Evolutionary conservation across 1,140 invertebrate species (phyloP).

Genomic region (Hylyphantes graminicola): DNA sequence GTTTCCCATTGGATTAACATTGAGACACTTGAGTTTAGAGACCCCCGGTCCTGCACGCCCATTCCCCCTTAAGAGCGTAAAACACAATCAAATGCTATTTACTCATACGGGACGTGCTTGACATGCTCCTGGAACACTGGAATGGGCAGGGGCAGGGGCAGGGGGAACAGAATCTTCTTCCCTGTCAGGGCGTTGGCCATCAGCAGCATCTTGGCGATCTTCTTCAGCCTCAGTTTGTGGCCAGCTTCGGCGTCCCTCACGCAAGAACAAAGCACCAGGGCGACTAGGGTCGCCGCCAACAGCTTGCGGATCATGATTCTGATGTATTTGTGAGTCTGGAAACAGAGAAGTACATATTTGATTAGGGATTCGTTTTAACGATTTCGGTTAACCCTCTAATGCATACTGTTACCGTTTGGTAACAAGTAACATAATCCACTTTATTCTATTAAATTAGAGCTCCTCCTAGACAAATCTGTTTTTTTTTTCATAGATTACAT

Average conservation of each 20-base stretch:
- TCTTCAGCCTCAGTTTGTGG: slow-evolving; percentile 42
- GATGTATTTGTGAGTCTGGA: too few species aligned
- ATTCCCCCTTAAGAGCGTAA: not conserved
- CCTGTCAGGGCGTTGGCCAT: slow-evolving; percentile 45
- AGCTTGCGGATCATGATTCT: not conserved
- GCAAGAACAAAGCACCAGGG: slow-evolving; percentile 8
- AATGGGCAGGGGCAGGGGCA: slow-evolving; percentile 50
- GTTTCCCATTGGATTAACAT: too few species aligned
- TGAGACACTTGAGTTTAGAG: too few species aligned
- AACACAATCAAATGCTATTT: too few species aligned
- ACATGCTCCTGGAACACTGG: slow-evolving; percentile 39
- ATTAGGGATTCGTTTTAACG: too few species aligned
- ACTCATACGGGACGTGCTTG: slow-evolving; percentile 50
- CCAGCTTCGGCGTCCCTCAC: slow-evolving; percentile 7
- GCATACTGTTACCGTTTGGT: too few species aligned
- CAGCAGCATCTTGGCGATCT: slow-evolving; percentile 31
- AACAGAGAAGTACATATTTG: too few species aligned
- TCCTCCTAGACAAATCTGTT: too few species aligned
- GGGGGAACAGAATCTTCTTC: slow-evolving; percentile 51
- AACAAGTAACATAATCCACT: too few species aligned
- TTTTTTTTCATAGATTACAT: too few species aligned
- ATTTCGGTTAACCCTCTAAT: too few species aligned
- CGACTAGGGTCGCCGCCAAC: not conserved
- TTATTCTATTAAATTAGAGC: too few species aligned
- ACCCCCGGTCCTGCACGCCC: not conserved